Percentiles rank a stretch among this genome's conserved stretches.
Evolutionary conservation across 1,140 invertebrate species (phyloP).

Genomic region (Metaphire vulgaris): DNA sequence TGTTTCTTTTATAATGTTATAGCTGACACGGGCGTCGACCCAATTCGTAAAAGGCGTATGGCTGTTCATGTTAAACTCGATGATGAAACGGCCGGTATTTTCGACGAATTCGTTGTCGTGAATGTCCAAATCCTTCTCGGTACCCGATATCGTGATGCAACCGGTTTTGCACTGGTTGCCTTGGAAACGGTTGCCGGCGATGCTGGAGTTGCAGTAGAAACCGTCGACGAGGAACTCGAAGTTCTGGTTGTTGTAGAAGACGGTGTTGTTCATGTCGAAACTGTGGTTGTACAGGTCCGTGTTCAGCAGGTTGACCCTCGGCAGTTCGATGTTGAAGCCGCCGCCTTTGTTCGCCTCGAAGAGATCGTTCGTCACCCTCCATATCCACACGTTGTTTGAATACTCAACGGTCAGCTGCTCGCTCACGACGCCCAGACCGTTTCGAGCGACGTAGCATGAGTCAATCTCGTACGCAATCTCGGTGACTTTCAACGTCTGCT

Average conservation of each 20-base stretch:
- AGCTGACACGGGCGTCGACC: slow-evolving; percentile 18
- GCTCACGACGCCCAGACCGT: slow-evolving; percentile 42
- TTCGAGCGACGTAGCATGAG: slow-evolving; percentile 37
- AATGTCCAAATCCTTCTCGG: slow-evolving; percentile 87
- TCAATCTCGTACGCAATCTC: slow-evolving; percentile 44
- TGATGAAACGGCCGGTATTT: slow-evolving; percentile 73
- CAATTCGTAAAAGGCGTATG: slow-evolving; percentile 72
- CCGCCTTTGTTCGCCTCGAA: slow-evolving; percentile 69
- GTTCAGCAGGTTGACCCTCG: slow-evolving; percentile 33
- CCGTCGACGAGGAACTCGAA: slow-evolving; percentile 60
- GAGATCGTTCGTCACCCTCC: slow-evolving; percentile 61
- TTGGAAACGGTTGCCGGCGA: slow-evolving; percentile 76
- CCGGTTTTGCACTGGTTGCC: slow-evolving; percentile 76
- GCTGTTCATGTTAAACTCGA: slow-evolving; percentile 81
- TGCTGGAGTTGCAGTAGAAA: slow-evolving; percentile 71
- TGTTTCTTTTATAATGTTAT: slow-evolving; percentile 30
- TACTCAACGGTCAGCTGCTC: slow-evolving; percentile 52
- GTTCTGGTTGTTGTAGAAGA: slow-evolving; percentile 39
- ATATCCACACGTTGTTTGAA: slow-evolving; percentile 52
- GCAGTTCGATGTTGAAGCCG: slow-evolving; percentile 62
- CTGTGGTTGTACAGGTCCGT: slow-evolving; percentile 36
- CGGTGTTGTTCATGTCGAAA: slow-evolving; percentile 38
- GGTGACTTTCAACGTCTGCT: slow-evolving; percentile 48
- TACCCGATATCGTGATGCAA: slow-evolving; percentile 77
- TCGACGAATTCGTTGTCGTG: slow-evolving; percentile 66